Base-by-base conservation (phyloP, 2,888 invertebrate genomes). In the Vandiemenella viatica region DNA sequence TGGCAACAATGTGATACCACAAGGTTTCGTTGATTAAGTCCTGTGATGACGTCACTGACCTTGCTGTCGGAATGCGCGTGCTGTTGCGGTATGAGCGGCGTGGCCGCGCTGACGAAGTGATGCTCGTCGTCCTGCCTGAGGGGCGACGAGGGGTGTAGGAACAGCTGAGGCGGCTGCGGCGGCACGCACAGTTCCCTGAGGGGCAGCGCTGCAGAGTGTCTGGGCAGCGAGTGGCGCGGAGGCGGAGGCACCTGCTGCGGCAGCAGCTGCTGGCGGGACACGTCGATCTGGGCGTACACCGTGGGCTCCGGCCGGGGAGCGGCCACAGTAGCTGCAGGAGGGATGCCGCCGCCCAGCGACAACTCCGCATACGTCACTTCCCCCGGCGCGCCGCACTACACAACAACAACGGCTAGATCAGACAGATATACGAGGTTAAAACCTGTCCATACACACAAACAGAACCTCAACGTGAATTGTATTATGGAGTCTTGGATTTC, bases 281-380 rank as follows among this genome's bases (percentile, higher is more conserved):
- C 66, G 56, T 73, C 72, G 52, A 73, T 68, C 61, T 73, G 73
- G 45, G 73, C 73, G 60, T 73, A 73, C 41, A 73, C 70, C n/a
- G 71, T 73, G 23, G 72, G 71, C 59, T 73, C 71, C 52, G 64
- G 66, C 43, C 65, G 60, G 43, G 67, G 61, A 5, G 20, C 51
- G 64, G 64, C 3, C 52, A 37, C 15, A 46, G 50, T 16, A 55
- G 56, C 37, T 61, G 65, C 59, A 65, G 62, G 61, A 47, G 50
- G 41, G 51, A 54, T 21, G 55, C 54, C 47, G 54, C 50, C 21
- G 37, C 58, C 57, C 41, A 72, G 61, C 57, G 72, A 69, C 56
- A 74, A 63, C 63, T 74, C 74, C 49, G 73, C 74, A 62, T 74
- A 74, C 43, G 73, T 73, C 59, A 74, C 69, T 62, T 74, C 73